Base-by-base conservation (phyloP, 1,140 invertebrate species). In the Panagrolaimus sp. region DNA sequence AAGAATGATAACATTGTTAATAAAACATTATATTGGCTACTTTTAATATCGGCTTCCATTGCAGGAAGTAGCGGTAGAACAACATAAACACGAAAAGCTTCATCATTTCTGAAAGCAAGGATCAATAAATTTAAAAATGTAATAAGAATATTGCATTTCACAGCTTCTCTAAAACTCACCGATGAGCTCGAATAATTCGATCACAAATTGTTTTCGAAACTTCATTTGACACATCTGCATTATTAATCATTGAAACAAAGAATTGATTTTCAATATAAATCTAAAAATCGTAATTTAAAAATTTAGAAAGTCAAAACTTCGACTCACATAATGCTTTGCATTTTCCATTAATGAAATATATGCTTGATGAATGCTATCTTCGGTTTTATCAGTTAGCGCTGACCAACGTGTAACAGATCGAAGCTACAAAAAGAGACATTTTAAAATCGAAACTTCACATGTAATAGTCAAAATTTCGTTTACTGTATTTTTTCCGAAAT, bases 1-100 rank as follows among this genome's bases (percentile, higher is more conserved):
- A 96, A 97, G 92, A 93, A 98, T 83, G 98, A 92, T 0, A 92
- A 93, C 70, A 98, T 91, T 1, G 92, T 91, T 78, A 93, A 90
- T 53, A 98, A 88, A 0, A 93, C 90, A 38, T 89, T 91, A 9
- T 93, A 94, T 46, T 89, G 89, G n/a, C 89, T 87, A 11, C 89
- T 91, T 8, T 93, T 93, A 69, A 97, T 89, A 86, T 97, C 92
- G 8, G 94, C 94, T 79, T 88, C 88, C 85, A 98, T 98, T 16
- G 91, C 95, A 0, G 94, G 94, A 76, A 98, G 84, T 23, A 98
- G 84, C 7, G 95, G 95, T 88, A 98, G 90, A 67, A 98, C 87
- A 8, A 98, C 90, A 86, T 89, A 96, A 20, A 97, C 93, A 47
- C 92, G 87, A 85, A 96, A 98, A 0, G 85, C 87, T 67, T 89